Percentiles rank a stretch among this genome's conserved stretches.
Evolutionary conservation across 1,140 invertebrate genomes (phyloP).

Genomic region (Heliconius hewitsoni): DNA sequence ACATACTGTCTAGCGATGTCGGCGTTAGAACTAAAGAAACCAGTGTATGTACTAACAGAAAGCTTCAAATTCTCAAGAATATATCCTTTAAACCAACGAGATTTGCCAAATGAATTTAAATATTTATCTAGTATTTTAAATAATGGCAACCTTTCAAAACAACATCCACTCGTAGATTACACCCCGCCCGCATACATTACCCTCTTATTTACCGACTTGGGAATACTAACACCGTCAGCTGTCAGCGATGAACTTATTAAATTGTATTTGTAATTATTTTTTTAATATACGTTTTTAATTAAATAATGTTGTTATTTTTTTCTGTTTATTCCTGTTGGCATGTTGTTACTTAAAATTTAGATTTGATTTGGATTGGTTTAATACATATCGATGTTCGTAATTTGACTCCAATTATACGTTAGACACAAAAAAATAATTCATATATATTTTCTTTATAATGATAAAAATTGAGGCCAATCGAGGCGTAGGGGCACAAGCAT

Average conservation of each 20-base stretch:
- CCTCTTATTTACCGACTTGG: conserved; percentile 96
- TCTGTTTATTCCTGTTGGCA: background rate
- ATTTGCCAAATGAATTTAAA: conserved; percentile 95
- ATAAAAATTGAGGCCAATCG: too few species aligned
- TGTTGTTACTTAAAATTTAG: background rate
- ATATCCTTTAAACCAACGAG: conserved; percentile 95
- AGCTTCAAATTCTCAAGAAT: conserved; percentile 98
- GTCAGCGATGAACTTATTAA: conserved; percentile 98
- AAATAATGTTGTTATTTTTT: background rate
- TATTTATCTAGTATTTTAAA: conserved; percentile 85
- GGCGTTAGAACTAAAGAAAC: conserved; percentile 96
- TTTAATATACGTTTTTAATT: conserved; percentile 19
- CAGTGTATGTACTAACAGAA: conserved; percentile 97
- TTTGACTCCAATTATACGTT: too few species aligned
- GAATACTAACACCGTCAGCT: conserved; percentile 96
- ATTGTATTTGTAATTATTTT: conserved; percentile 89
- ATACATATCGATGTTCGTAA: too few species aligned
- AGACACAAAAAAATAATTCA: too few species aligned
- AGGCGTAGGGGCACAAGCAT: too few species aligned
- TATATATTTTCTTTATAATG: too few species aligned
- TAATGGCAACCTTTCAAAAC: conserved; percentile 83
- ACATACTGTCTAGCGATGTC: conserved; percentile 95
- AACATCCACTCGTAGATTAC: conserved; percentile 96
- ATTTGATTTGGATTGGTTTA: too few species aligned
- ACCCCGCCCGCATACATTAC: conserved; percentile 97